Percentiles rank a stretch among this genome's conserved stretches.
Conservation (phyloP, 2,113 vertebrate species). For the Triplophysa tibetana region DNA sequence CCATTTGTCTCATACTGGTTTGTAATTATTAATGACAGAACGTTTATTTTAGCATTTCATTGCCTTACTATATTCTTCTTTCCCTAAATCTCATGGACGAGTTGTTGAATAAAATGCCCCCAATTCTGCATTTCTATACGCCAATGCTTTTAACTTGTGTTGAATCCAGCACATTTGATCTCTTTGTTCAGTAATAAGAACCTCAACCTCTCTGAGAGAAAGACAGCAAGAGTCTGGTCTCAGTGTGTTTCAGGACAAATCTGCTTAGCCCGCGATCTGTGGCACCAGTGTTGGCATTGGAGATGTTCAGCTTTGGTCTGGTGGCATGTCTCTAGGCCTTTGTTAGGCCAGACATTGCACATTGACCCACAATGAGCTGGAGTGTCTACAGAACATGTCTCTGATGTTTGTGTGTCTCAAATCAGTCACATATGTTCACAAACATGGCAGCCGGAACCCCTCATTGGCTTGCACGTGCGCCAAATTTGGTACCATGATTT, state of each 20-base stretch:
- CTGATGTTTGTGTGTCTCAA: constrained; percentile 13
- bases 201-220: not conserved
- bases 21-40: no score
- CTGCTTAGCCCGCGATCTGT: constrained; percentile 34
- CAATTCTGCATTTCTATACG: not conserved
- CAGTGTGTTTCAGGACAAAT: constrained; percentile 33
- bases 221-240: constrained; percentile 32
- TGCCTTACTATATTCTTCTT: no score
- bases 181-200: not conserved
- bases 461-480: not conserved
- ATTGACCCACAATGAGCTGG: not conserved
- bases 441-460: not conserved
- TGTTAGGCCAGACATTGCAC: constrained; percentile 28
- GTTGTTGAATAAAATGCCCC: not conserved
- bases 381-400: constrained; percentile 8
- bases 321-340: constrained; percentile 8
- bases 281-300: constrained; percentile 37
- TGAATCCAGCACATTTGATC: no score
- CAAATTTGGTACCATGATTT: constrained; percentile 4
- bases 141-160: no score
- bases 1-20: no score
- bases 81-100: no score
- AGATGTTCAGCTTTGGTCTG: constrained; percentile 29
- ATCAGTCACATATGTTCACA: constrained; percentile 21
- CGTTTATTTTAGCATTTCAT: no score